Conservation (phyloP, 53 echinoderm and acorn worm genomes). For the Astropecten irregularis region DNA sequence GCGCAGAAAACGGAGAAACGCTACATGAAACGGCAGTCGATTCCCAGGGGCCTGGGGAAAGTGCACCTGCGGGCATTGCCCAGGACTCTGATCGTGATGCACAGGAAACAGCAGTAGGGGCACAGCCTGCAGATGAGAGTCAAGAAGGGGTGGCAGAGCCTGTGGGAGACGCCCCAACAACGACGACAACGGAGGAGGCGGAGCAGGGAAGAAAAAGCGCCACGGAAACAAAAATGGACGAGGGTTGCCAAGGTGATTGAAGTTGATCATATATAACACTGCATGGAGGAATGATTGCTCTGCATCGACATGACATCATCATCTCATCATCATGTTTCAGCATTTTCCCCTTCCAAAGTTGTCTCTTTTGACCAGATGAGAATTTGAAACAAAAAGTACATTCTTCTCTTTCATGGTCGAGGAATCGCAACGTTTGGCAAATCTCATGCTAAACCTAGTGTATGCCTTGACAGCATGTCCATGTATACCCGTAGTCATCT, state of each 20-base stretch:
- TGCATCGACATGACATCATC: too few relatives aligned
- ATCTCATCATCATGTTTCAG: too few relatives aligned
- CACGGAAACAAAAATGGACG: neutral
- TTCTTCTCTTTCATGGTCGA: too few relatives aligned
- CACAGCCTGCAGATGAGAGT: neutral
- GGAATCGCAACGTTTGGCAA: too few relatives aligned
- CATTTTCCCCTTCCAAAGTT: too few relatives aligned
- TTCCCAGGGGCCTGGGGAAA: neutral
- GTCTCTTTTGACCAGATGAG: too few relatives aligned
- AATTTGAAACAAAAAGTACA: too few relatives aligned
- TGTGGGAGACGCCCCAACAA: neutral
- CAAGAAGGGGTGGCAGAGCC: neutral
- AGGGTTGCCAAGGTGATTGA: constrained; percentile 14
- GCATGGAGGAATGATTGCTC: too few relatives aligned
- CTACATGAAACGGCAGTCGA: constrained; percentile 15
- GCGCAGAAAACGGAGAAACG: constrained; percentile 8
- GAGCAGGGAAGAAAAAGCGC: neutral
- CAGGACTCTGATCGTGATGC: neutral
- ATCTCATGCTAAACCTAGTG: too few relatives aligned
- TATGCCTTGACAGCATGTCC: too few relatives aligned
- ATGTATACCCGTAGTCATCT: too few relatives aligned
- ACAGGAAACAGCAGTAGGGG: neutral
- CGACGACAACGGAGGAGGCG: constrained; percentile 1
- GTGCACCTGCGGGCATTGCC: neutral
- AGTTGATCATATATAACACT: too few relatives aligned